These are phyloP conservation scores for Vulpes ferrilata DNA, from an alignment of 2,113 vertebrate species.

Conservation along the genomic window DNA sequence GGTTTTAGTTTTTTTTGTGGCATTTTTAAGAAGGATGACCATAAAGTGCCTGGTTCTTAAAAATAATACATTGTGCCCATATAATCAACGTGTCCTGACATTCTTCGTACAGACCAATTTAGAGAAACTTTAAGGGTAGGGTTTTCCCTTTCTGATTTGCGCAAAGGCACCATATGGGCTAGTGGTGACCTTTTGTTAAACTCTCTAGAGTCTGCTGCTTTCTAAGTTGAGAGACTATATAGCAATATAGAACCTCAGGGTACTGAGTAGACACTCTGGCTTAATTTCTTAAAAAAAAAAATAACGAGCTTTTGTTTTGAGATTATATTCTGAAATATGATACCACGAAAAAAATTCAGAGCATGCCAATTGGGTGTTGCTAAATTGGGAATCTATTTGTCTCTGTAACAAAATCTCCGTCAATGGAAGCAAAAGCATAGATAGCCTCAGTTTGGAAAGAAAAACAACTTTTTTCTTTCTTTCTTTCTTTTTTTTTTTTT, in stretches of 20 bases:
- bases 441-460: background rate
- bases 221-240: background rate
- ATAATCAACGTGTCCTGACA: background rate
- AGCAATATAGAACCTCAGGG: background rate
- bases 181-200: background rate
- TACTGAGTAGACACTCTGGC: background rate
- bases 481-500: background rate
- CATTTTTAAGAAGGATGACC: background rate
- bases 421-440: background rate
- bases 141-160: background rate
- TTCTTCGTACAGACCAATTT: background rate
- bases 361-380: background rate
- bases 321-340: background rate
- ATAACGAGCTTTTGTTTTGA: background rate
- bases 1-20: background rate
- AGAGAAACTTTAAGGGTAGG: background rate
- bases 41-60: background rate
- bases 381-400: background rate
- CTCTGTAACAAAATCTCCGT: slow-evolving; percentile 10
- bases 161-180: background rate
- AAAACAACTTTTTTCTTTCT: background rate
- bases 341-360: background rate
- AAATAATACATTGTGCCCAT: background rate
- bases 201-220: background rate
- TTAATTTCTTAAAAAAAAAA: slow-evolving; percentile 5